phyloP scores from a whole-genome alignment of 2,113 vertebrate genomes.

The Eidolon helvum region DNA sequence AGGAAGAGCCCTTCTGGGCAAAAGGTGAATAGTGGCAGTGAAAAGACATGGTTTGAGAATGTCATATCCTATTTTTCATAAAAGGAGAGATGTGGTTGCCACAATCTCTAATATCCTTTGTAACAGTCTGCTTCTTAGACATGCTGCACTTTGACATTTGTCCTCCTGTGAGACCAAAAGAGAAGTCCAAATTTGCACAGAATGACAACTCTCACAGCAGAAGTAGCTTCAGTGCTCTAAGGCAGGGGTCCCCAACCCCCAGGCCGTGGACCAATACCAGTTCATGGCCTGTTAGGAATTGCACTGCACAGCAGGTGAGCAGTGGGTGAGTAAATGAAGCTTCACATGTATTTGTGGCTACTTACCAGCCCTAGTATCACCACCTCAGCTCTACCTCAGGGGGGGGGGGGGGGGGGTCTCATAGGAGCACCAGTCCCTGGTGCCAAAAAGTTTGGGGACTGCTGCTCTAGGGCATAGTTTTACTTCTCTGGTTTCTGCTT shows the following conservation, averaged over 20 bases:
- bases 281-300: too few species aligned
- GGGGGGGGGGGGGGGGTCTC: too few species aligned
- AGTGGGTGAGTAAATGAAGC: too few species aligned
- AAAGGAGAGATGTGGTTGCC: neutral
- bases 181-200: neutral
- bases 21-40: neutral
- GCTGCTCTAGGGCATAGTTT: neutral
- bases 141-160: neutral
- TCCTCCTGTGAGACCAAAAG: neutral
- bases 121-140: neutral
- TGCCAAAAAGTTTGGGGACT: too few species aligned
- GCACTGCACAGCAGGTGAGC: too few species aligned
- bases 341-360: too few species aligned
- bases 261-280: too few species aligned
- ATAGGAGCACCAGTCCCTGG: too few species aligned
- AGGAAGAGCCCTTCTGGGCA: neutral
- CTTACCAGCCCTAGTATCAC: too few species aligned
- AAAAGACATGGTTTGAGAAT: neutral
- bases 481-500: neutral
- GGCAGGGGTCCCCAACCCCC: too few species aligned
- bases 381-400: too few species aligned
- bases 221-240: neutral
- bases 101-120: neutral
- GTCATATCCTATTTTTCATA: neutral
- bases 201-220: neutral